Base-by-base conservation (phyloP, 2,797 vertebrate genomes). In the Atherinosoma microstoma region DNA sequence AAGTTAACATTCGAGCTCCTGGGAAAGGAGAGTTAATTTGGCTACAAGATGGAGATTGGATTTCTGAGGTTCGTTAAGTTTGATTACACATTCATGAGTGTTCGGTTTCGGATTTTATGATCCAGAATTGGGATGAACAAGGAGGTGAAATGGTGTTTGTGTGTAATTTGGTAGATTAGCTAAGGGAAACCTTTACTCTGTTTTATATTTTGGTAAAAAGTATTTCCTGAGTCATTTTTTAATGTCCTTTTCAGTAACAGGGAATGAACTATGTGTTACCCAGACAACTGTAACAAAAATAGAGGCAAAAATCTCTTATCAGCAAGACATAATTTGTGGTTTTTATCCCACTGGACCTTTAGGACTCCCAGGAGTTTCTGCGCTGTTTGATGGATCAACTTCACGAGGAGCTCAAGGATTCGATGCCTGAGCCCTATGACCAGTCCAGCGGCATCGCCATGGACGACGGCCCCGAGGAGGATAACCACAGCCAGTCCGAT, bases 331-430 rank as follows among this genome's bases (percentile, higher is more conserved):
- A 38, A 82, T 73, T 64, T 27, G 29, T 35, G 12, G 2, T 45
- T 36, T 67, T 18, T 67, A 7, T 76, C n/a, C 35, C 24, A 3
- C 34, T 29, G 15, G 27, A 8, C 56, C 9, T 30, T 18, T 82
- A 99, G 98, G 98, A 99, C 71, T 99, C 98, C 40, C 98, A 99
- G 91, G 98, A 99, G 89, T 99, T 99, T 91, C 92, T 99, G 79
- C 97, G 98, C 73, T 99, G 98, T 86, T 85, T 99, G 62, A 99
- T 99, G 98, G 98, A 99, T 93, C 95, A 99, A 71, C 96, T 99
- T 71, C 98, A 99, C 32, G 98, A 99, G 85, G 98, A 99, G 84
- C 91, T 99, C 74, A 99, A 99, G 84, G 98, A 99, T 82, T 89
- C 90, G 0, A 63, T 96, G 77, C 86, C 95, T 4, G 96, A 99